These are phyloP conservation scores for Eurystomus gularis DNA, from an alignment of 2,113 vertebrate species.

Conservation along the genomic window DNA sequence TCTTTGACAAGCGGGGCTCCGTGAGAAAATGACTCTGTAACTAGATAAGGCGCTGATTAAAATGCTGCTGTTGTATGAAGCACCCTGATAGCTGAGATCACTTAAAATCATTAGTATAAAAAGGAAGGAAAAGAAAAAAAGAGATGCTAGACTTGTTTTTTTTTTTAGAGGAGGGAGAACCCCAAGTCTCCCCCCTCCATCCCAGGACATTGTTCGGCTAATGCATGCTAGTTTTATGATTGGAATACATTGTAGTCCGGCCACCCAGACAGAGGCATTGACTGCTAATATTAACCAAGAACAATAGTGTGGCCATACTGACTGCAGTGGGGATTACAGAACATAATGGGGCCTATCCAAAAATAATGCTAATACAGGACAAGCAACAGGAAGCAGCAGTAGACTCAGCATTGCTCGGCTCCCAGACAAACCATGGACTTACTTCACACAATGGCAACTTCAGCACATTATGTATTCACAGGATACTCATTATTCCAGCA, in stretches of 20 bases:
- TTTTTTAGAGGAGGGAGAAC: neutral
- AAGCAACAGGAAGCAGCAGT: slow-evolving; percentile 91
- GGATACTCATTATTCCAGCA: slow-evolving; percentile 73
- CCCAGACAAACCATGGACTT: slow-evolving; percentile 79
- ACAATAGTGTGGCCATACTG: slow-evolving; percentile 87
- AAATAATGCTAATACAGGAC: slow-evolving; percentile 88
- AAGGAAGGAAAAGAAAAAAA: neutral
- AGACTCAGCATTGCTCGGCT: slow-evolving; percentile 89
- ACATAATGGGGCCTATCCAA: slow-evolving; percentile 89
- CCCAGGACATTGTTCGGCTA: slow-evolving; percentile 18
- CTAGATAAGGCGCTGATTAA: slow-evolving; percentile 49
- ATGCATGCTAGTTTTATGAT: slow-evolving; percentile 62
- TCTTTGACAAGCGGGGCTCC: slow-evolving; percentile 62
- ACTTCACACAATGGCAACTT: slow-evolving; percentile 77
- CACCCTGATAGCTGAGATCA: neutral
- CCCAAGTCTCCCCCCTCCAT: neutral
- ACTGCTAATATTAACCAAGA: slow-evolving; percentile 83
- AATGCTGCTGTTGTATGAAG: slow-evolving; percentile 34
- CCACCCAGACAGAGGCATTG: slow-evolving; percentile 82
- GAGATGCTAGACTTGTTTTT: neutral
- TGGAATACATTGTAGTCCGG: slow-evolving; percentile 71
- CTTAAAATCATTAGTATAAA: slow-evolving; percentile 13
- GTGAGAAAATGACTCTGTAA: slow-evolving; percentile 71
- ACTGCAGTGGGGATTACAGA: slow-evolving; percentile 93
- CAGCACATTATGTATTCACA: slow-evolving; percentile 80